Conservation (phyloP, 53 echinoderm and acorn worm genomes). For the Henricia sp. region DNA sequence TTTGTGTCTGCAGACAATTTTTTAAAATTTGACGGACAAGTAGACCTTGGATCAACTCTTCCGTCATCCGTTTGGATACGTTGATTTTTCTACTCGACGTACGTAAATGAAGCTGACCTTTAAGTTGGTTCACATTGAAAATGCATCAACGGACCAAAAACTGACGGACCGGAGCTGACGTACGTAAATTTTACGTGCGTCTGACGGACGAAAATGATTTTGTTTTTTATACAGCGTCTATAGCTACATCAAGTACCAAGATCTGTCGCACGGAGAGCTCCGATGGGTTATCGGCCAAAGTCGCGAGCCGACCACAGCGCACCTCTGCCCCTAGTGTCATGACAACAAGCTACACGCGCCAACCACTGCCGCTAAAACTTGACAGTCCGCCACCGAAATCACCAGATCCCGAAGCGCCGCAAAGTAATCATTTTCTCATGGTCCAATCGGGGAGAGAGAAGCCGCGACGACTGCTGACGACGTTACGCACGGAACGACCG, state of each 20-base stretch:
- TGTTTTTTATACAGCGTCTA: constrained; percentile 56
- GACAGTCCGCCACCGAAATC: neutral
- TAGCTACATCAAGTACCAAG: constrained; percentile 5
- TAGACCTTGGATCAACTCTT: too few relatives aligned
- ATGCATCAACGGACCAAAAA: too few relatives aligned
- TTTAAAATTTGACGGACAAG: too few relatives aligned
- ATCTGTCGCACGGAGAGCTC: constrained; percentile 34
- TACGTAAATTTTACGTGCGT: neutral
- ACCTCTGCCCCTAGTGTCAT: constrained; percentile 68
- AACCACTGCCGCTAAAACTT: constrained; percentile 12
- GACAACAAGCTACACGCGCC: constrained; percentile 53
- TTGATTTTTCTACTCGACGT: too few relatives aligned
- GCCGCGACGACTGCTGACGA: neutral
- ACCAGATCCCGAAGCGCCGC: neutral
- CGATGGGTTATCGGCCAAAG: constrained; percentile 55
- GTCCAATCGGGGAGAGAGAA: neutral
- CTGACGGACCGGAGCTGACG: too few relatives aligned
- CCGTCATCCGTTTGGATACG: too few relatives aligned
- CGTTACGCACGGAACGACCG: neutral
- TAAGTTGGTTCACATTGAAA: neutral
- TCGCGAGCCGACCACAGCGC: constrained; percentile 49
- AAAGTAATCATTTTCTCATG: neutral
- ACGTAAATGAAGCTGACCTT: too few relatives aligned
- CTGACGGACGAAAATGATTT: neutral
- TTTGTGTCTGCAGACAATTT: too few relatives aligned